Evolutionary conservation across 2,797 vertebrate species (phyloP), one percentile per base, ranked within the genome.

Genomic region (Hypotaenidia philippensis): DNA sequence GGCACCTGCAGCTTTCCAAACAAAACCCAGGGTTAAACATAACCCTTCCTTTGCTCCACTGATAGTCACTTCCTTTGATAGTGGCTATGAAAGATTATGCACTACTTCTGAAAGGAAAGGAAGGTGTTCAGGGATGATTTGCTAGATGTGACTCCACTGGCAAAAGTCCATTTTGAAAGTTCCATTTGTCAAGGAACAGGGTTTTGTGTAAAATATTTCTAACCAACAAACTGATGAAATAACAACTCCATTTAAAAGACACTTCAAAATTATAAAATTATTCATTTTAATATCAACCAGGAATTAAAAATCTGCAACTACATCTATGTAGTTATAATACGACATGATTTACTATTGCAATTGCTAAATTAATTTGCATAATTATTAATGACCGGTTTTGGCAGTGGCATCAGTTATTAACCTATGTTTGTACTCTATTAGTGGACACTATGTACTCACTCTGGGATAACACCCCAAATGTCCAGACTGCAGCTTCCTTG

Each of bases 151-250:
- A 55, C 45, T 88, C 34, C 63, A 22, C 26, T 40, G 5, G 49
- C 56, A 74, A 26, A 72, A 55, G 49, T 74, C 61, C 64, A 70
- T 65, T 81, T 83, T 74, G 77, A 85, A 4, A 70, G 57, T 25
- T 69, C 34, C 31, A 44, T 69, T 93, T 87, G 6, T 55, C 68
- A 89, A 75, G 59, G 63, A 94, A 82, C 18, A 90, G 34, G 83
- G 66, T 49, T 63, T 88, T 79, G 50, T 76, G 52, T 94, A 90
- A 93, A 82, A 81, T 56, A 76, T 84, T 95, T 87, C 63, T 72
- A 79, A 86, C 31, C 63, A 83, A 69, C 69, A 65, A 86, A 76
- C 14, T 53, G 47, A 79, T 45, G 27, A 87, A 88, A 66, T 38
- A 87, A 14, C 32, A 94, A 47, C 17, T 84, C 22, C 5, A 53